Percentiles rank a stretch among this genome's conserved stretches.
Evolutionary conservation across 2,888 invertebrate genomes (phyloP).

Genomic region (Seira sanloemensis): DNA sequence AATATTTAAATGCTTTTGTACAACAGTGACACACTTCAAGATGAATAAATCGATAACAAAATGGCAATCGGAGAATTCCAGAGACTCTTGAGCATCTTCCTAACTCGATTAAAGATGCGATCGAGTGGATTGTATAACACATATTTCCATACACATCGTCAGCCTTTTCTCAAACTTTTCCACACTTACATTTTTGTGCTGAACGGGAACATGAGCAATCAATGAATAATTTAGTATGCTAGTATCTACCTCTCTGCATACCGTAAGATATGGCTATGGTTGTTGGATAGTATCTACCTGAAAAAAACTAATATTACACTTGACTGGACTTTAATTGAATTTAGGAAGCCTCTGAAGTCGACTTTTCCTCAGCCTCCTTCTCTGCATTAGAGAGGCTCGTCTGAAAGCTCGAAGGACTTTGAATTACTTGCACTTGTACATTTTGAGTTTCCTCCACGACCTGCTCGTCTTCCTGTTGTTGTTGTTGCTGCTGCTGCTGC

Average conservation of each 20-base stretch:
- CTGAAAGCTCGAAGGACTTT: constrained; percentile 54
- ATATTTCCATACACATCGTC: not conserved
- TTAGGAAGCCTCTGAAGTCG: not conserved
- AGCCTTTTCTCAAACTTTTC: constrained; percentile 12
- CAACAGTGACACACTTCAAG: constrained; percentile 21
- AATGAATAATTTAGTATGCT: not conserved
- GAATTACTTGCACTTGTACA: constrained; percentile 10
- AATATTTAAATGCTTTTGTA: constrained; percentile 39
- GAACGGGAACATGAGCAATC: constrained; percentile 1
- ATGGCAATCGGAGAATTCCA: not conserved
- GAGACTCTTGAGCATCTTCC: constrained; percentile 17
- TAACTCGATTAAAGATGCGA: constrained; percentile 20
- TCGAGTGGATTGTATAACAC: constrained; percentile 1
- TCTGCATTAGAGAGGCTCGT: constrained; percentile 56
- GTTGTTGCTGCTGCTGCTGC: constrained; percentile 15
- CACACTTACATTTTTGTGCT: not conserved
- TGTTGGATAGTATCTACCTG: not conserved
- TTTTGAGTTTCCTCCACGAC: not conserved
- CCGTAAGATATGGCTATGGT: not conserved
- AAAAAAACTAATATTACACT: constrained; percentile 14
- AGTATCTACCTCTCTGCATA: too few species aligned
- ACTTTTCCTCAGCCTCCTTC: constrained; percentile 39
- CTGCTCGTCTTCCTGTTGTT: constrained; percentile 19
- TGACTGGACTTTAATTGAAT: constrained; percentile 24
- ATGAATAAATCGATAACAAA: not conserved